A percentile compares a stretch with the other conserved stretches of the same genome.
phyloP scores from a whole-genome alignment of 2,797 vertebrate species.

The Phalloptychus januarius region DNA sequence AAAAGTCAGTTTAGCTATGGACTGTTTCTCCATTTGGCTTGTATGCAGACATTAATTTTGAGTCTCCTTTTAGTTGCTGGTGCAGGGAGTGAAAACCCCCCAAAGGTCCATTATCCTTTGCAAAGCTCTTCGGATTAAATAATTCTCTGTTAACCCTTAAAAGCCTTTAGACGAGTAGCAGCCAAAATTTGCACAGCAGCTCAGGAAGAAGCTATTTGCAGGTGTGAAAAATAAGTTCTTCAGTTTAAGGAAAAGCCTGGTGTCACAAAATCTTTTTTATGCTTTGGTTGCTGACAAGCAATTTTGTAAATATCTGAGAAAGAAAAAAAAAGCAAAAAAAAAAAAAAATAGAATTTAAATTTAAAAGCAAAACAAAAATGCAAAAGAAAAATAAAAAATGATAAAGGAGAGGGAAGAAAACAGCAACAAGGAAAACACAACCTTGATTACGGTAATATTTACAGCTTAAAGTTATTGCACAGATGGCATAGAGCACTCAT shows the following conservation, averaged over 20 bases:
- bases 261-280: neutral
- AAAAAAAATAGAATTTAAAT: neutral
- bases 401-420: neutral
- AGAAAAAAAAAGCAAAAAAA: neutral
- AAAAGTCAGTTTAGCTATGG: neutral
- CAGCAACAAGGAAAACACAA: conserved; percentile 6
- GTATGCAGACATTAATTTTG: neutral
- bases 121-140: neutral
- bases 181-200: neutral
- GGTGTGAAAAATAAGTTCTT: neutral
- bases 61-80: neutral
- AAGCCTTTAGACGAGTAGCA: neutral
- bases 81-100: neutral
- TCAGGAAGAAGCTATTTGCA: neutral
- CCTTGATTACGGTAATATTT: conserved; percentile 26
- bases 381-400: neutral
- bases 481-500: conserved; percentile 20
- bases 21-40: neutral
- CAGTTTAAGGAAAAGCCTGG: neutral
- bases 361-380: neutral
- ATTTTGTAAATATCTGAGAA: neutral
- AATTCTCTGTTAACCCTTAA: neutral
- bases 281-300: neutral
- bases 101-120: neutral
- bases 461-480: conserved; percentile 16